A percentile compares a stretch with the other conserved stretches of the same genome.
phyloP scores from a whole-genome alignment of 2,113 vertebrate species.

The Chaetops frenatus region DNA sequence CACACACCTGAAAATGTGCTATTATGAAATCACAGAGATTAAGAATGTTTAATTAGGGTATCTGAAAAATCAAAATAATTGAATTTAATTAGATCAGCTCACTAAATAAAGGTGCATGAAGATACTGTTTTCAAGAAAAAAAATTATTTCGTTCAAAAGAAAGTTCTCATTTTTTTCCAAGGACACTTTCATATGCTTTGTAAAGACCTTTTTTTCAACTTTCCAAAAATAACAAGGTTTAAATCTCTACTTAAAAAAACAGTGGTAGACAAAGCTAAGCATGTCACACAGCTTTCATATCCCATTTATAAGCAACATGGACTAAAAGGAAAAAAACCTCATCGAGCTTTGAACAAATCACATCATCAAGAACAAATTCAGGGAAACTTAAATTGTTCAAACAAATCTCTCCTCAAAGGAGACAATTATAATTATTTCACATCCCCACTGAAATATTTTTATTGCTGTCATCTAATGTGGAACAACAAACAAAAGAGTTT shows the following conservation, averaged over 20 bases:
- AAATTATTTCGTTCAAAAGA: not conserved
- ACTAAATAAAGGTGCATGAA: not conserved
- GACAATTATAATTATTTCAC: not conserved
- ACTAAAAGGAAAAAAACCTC: not conserved
- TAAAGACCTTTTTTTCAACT: not conserved
- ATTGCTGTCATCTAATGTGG: not conserved
- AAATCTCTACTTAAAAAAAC: not conserved
- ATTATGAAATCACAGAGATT: not conserved
- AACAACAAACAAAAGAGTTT: not conserved
- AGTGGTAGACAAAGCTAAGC: not conserved
- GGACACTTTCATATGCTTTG: slow-evolving; percentile 24
- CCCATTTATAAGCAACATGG: not conserved
- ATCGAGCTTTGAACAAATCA: not conserved
- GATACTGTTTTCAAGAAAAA: not conserved
- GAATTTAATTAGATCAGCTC: not conserved
- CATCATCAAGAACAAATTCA: not conserved
- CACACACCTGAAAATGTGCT: not conserved
- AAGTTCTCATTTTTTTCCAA: not conserved
- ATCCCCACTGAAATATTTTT: not conserved
- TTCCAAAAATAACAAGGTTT: not conserved
- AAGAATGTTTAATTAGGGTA: not conserved
- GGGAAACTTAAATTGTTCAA: not conserved
- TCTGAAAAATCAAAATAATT: not conserved
- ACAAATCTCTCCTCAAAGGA: not conserved
- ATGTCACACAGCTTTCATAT: not conserved